A percentile compares a stretch with the other conserved stretches of the same genome.
phyloP scores from a whole-genome alignment of 2,797 vertebrate species.

The Halcyon badia region DNA sequence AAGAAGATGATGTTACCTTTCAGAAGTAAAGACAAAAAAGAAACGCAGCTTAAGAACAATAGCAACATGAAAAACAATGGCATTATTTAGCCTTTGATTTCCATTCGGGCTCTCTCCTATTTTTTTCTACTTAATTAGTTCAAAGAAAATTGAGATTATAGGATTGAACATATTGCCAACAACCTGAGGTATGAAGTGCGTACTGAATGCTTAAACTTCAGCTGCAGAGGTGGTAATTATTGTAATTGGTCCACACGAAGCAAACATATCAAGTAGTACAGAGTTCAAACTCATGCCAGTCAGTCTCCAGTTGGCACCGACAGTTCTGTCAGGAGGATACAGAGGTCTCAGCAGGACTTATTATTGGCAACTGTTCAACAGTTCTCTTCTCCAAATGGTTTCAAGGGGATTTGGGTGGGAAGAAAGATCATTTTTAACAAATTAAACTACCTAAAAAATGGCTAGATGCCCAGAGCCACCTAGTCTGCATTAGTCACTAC shows the following conservation, averaged over 20 bases:
- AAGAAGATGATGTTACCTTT: not conserved
- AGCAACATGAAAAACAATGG: not conserved
- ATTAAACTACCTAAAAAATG: constrained; percentile 71
- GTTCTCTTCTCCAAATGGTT: constrained; percentile 68
- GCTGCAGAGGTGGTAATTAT: constrained; percentile 64
- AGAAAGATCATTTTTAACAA: constrained; percentile 69
- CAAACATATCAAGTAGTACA: constrained; percentile 19
- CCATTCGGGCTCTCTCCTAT: not conserved
- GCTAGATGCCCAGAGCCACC: constrained; percentile 60
- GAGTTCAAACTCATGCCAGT: constrained; percentile 67
- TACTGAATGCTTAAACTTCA: constrained; percentile 3
- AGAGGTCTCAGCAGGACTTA: constrained; percentile 68
- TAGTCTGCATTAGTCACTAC: constrained; percentile 37
- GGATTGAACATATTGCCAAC: constrained; percentile 35
- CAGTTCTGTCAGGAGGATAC: constrained; percentile 53
- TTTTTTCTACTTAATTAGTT: constrained; percentile 43
- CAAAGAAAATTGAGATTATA: constrained; percentile 47
- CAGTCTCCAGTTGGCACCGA: constrained; percentile 60
- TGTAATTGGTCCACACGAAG: constrained; percentile 63
- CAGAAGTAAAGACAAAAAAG: not conserved
- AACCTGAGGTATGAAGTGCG: constrained; percentile 49
- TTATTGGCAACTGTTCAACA: constrained; percentile 62
- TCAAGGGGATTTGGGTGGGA: constrained; percentile 61
- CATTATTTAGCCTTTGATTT: not conserved
- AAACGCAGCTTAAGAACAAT: not conserved